Evolutionary conservation across 1,140 invertebrate species (phyloP), one percentile per base, ranked within the genome.

Genomic region (Phortica variegata): DNA sequence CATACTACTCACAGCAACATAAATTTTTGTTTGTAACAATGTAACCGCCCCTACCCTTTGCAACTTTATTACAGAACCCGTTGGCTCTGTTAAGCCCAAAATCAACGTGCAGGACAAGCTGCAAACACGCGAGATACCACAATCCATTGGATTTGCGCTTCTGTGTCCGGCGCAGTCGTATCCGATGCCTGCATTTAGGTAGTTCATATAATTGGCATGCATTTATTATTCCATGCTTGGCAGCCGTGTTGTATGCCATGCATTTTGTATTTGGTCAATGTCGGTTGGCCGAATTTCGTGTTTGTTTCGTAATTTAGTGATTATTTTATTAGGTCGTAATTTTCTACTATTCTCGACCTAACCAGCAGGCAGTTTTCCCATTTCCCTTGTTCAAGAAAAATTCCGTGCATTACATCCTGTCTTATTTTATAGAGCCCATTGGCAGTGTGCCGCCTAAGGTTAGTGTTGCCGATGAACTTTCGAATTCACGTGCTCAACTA

Each of bases 401-500:
- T n/a, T n/a, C n/a, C n/a, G n/a, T n/a, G 45, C 8, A 23, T 12
- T 37, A 23, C 16, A 32, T n/a, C 15, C 23, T 38, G 9, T 36
- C 9, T 29, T 56, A 41, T 8, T 20, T 54, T 55, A 6, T 77
- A 90, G 88, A 91, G 68, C 88, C 88, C 18, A 83, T 90, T 60
- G 85, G 86, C 69, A 84, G 84, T 56, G 87, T 87, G 51, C 82
- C 83, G 39, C 89, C 89, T 19, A 87, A 87, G 76, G 83, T 90
- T 73, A 86, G 85, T 43, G 84, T 84, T 47, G 84, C 85, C 48
- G 86, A 88, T 71, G 81, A 85, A 74, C 84, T 85, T 79, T 82
- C 84, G 55, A 85, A 83, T 45, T 84, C 85, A 56, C 78, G 65
- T 0, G 54, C 33, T 2, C 54, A 53, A 47, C 49, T 58, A 23